These are phyloP conservation scores for Apogon hyalosoma DNA, from an alignment of 2,797 vertebrate species.

Conservation along the genomic window DNA sequence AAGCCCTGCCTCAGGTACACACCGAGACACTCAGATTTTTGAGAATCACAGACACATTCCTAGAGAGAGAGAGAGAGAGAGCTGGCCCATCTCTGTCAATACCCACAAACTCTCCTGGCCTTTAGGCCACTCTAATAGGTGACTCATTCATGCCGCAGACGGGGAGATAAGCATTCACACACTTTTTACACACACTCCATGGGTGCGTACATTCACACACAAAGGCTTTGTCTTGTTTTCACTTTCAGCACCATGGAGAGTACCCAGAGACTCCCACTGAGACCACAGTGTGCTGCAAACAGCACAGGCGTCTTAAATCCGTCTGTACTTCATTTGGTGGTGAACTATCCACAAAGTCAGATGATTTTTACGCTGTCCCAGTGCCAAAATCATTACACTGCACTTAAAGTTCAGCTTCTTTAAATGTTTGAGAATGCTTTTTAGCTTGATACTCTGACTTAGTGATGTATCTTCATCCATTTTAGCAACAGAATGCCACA, in stretches of 20 bases:
- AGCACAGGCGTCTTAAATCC: constrained; percentile 31
- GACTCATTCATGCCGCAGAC: constrained; percentile 53
- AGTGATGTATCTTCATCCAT: too few species aligned
- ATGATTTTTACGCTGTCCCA: constrained; percentile 8
- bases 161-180: constrained; percentile 18
- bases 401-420: constrained; percentile 6
- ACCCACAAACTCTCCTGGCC: constrained; percentile 32
- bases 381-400: not conserved
- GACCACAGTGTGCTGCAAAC: constrained; percentile 82
- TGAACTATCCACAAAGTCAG: constrained; percentile 28
- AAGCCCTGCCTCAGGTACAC: constrained; percentile 95
- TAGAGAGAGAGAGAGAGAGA: constrained; percentile 1
- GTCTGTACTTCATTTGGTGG: constrained; percentile 34
- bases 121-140: constrained; percentile 47
- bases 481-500: too few species aligned
- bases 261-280: constrained; percentile 38
- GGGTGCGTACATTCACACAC: not conserved
- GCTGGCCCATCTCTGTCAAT: constrained; percentile 18
- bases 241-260: constrained; percentile 56
- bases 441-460: too few species aligned
- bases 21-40: constrained; percentile 11
- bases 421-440: not conserved
- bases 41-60: constrained; percentile 12
- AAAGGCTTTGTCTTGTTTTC: constrained; percentile 33
- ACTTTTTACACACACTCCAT: constrained; percentile 1